Percentiles rank a stretch among this genome's conserved stretches.
These are phyloP conservation scores for Chionis minor DNA, from an alignment of 2,113 vertebrate species.

Conservation along the genomic window DNA sequence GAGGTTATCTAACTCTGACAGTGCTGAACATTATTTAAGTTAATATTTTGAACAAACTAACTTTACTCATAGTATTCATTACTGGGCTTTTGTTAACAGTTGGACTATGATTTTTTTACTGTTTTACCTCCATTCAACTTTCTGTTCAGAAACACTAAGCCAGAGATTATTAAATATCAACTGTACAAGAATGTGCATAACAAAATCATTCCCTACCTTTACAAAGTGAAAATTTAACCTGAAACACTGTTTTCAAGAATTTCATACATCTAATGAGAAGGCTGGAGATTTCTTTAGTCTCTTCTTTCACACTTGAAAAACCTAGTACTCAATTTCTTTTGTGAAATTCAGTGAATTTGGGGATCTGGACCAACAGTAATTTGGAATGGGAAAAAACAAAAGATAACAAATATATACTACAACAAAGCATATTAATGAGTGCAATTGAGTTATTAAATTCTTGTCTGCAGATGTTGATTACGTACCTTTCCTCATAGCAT, in stretches of 20 bases:
- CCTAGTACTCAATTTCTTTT: background rate
- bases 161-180: background rate
- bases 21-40: background rate
- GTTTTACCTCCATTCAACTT: background rate
- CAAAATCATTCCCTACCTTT: background rate
- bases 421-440: background rate
- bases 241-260: background rate
- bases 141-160: background rate
- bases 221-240: background rate
- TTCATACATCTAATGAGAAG: background rate
- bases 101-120: background rate
- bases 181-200: background rate
- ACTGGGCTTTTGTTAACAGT: background rate
- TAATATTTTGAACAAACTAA: background rate
- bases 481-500: background rate
- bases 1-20: background rate
- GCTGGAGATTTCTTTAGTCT: background rate
- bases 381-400: background rate
- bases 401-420: background rate
- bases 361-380: background rate
- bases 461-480: background rate
- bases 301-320: background rate
- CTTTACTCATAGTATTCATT: background rate
- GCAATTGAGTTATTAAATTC: background rate
- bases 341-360: background rate